Evolutionary conservation across 2,888 invertebrate genomes (phyloP), one percentile per base, ranked within the genome.

Genomic region (Synergus japonicus): DNA sequence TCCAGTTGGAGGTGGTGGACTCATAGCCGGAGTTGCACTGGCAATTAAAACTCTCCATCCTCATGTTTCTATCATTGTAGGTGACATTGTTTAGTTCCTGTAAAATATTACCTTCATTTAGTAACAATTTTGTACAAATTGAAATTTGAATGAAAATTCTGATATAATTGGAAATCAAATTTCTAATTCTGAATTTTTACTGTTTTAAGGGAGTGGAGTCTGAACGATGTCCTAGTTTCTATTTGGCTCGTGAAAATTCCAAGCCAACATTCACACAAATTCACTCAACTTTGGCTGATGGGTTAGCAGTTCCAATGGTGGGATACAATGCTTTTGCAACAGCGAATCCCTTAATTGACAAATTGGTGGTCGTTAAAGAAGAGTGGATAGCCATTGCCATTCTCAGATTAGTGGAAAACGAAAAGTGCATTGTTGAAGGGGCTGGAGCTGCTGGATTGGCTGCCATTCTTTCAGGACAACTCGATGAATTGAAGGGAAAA

Each of bases 1-100:
- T 18, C 98, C 98, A 0, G 97, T 98, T 0, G 98, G 98, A 0
- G 98, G 98, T n/a, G 98, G 96, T 1, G 98, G 98, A 0, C 93
- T 98, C 2, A 95, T 99, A 77, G 98, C 98, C 0, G 98, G 98
- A 0, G 95, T 97, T 13, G 97, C 97, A 4, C 94, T 97, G 0
- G 98, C 98, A 2, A 94, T 98, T 78, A 99, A 98, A 92, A 96
- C 96, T 15, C 93, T 98, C 12, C 95, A 96, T 82, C 98, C 98
- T 0, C 93, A 95, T 79, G 96, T 97, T 1, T 95, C 96, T 90
- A 96, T 98, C 76, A 97, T 98, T 90, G 98, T 73, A n/a, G 4
- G 73, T 49, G 29, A 3, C 15, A n/a, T 8, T 41, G 8, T 37
- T 15, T 18, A 0, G 18, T 18, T 9, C 8, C 18, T 58, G 0